Evolutionary conservation across 1,140 invertebrate genomes (phyloP).

Genomic region (Sitobion miscanthi): DNA sequence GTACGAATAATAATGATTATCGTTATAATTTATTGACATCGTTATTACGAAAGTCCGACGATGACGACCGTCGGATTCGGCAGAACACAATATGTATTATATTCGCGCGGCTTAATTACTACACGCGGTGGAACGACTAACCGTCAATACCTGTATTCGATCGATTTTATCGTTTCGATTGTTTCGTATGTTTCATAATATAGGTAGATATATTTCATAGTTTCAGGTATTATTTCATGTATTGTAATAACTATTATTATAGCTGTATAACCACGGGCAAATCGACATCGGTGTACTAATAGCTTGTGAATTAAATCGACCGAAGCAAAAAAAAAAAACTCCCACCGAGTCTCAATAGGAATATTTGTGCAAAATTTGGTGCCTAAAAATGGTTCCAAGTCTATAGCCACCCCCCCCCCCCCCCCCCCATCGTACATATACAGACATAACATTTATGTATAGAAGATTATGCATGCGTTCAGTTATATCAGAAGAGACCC

Average conservation of each 20-base stretch:
- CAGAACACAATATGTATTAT: neutral
- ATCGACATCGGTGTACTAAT: too few species aligned
- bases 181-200: neutral
- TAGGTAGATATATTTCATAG: too few species aligned
- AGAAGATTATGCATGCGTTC: neutral
- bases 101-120: neutral
- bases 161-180: neutral
- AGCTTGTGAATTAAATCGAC: too few species aligned
- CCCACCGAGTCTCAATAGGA: neutral
- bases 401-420: neutral
- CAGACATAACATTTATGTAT: neutral
- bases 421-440: too few species aligned
- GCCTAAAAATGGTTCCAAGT: neutral
- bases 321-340: neutral
- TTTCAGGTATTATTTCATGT: too few species aligned
- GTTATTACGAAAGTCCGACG: neutral
- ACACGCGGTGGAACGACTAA: neutral
- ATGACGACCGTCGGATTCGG: neutral
- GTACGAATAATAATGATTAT: neutral
- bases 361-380: neutral
- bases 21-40: neutral
- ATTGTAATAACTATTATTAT: too few species aligned
- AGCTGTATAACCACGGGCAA: too few species aligned
- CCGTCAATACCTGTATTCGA: neutral
- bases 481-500: too few species aligned